Percentiles rank a stretch among this genome's conserved stretches.
These are phyloP conservation scores for Pachypanchax playfairii DNA, from an alignment of 2,113 vertebrate genomes.

Conservation along the genomic window DNA sequence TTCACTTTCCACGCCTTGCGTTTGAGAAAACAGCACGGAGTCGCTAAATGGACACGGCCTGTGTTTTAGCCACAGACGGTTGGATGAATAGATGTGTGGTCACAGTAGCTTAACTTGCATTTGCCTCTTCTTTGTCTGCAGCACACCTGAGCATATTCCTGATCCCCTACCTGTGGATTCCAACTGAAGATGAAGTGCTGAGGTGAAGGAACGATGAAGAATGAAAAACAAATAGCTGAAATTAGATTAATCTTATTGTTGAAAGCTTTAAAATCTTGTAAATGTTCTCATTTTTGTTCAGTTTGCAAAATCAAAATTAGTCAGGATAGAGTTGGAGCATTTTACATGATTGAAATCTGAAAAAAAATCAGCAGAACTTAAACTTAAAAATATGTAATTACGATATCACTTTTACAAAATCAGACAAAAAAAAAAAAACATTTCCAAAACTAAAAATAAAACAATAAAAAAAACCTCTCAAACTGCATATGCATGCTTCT, in stretches of 20 bases:
- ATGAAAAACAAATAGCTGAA: conserved; percentile 40
- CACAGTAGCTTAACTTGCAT: conserved; percentile 49
- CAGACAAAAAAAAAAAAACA: neutral
- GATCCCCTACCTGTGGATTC: conserved; percentile 29
- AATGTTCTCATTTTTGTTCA: conserved; percentile 43
- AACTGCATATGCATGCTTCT: too few species aligned
- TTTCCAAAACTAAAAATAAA: neutral
- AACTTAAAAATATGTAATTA: too few species aligned
- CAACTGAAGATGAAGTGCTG: conserved; percentile 37
- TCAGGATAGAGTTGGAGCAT: conserved; percentile 15
- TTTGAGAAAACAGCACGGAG: conserved; percentile 57
- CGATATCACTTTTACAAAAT: neutral
- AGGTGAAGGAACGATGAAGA: conserved; percentile 40
- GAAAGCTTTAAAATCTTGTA: neutral
- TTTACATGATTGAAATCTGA: conserved; percentile 29
- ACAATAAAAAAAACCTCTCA: neutral
- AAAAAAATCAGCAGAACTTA: too few species aligned
- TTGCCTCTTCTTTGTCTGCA: conserved; percentile 56
- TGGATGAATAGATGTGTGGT: conserved; percentile 61
- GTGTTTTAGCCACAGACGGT: conserved; percentile 50
- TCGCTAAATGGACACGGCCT: conserved; percentile 31
- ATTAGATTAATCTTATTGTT: conserved; percentile 52
- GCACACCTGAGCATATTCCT: conserved; percentile 64
- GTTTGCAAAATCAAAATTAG: conserved; percentile 30
- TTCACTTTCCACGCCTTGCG: conserved; percentile 66